These are phyloP conservation scores for Allophyes oxyacanthae DNA, from an alignment of 2,888 invertebrate species.

Conservation along the genomic window DNA sequence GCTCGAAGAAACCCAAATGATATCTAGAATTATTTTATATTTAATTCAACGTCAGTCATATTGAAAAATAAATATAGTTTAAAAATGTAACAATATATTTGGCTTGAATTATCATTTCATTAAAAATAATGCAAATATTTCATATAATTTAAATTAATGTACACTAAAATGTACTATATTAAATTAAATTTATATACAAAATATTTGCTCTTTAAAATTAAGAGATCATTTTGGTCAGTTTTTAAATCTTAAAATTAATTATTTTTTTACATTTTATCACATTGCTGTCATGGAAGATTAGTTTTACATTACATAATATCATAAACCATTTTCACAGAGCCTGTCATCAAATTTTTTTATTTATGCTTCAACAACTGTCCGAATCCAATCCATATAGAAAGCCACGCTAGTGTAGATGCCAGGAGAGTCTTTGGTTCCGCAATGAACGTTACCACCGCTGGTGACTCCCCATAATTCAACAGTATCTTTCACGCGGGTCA, in stretches of 20 bases:
- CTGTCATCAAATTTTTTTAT: neutral
- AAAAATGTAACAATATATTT: neutral
- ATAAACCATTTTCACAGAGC: slow-evolving; percentile 11
- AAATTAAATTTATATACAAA: slow-evolving; percentile 23
- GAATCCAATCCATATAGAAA: slow-evolving; percentile 65
- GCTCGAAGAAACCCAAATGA: no score
- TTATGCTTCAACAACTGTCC: slow-evolving; percentile 33
- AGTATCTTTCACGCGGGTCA: slow-evolving; percentile 52
- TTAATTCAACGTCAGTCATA: neutral
- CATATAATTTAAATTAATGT: slow-evolving; percentile 19
- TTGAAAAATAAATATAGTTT: slow-evolving; percentile 6
- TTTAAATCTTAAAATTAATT: slow-evolving; percentile 8
- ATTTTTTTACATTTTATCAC: slow-evolving; percentile 28
- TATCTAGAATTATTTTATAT: no score
- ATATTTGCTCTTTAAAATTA: slow-evolving; percentile 31
- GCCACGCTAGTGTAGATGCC: slow-evolving; percentile 68
- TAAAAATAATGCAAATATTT: slow-evolving; percentile 26
- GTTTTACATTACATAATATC: slow-evolving; percentile 16
- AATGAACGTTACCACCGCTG: slow-evolving; percentile 60
- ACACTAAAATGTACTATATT: slow-evolving; percentile 23
- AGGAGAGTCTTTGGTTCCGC: slow-evolving; percentile 65
- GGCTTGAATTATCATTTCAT: slow-evolving; percentile 8
- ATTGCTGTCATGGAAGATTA: slow-evolving; percentile 19
- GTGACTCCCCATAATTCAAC: slow-evolving; percentile 66
- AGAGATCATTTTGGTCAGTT: slow-evolving; percentile 38